phyloP scores from a whole-genome alignment of 2,113 vertebrate genomes.

The Rana temporaria region DNA sequence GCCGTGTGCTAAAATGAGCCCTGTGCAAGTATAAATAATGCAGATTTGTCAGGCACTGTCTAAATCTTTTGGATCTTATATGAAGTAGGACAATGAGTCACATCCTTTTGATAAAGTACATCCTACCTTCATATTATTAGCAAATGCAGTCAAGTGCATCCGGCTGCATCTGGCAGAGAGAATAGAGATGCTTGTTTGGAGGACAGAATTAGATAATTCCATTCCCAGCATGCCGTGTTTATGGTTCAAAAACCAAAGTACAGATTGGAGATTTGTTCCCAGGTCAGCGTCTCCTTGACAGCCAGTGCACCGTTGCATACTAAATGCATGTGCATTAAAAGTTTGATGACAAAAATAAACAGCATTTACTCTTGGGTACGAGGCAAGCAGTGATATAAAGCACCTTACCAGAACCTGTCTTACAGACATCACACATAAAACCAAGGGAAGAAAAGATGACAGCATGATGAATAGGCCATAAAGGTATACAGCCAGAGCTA shows the following conservation, averaged over 20 bases:
- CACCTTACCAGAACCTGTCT: constrained; percentile 8
- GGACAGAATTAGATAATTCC: constrained; percentile 61
- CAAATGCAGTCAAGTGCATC: constrained; percentile 70
- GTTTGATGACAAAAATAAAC: constrained; percentile 53
- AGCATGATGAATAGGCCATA: constrained; percentile 45
- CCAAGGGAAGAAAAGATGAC: constrained; percentile 41
- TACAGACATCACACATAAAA: constrained; percentile 55
- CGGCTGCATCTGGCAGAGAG: constrained; percentile 68
- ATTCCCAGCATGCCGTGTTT: constrained; percentile 62
- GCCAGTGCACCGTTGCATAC: constrained; percentile 47
- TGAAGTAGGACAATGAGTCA: constrained; percentile 62
- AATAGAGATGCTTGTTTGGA: constrained; percentile 63
- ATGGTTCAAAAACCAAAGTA: constrained; percentile 65
- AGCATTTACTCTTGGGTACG: constrained; percentile 40
- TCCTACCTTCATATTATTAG: constrained; percentile 63
- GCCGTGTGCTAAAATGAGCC: constrained; percentile 44
- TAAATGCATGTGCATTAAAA: constrained; percentile 43
- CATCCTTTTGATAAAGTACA: constrained; percentile 66
- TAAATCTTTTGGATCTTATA: constrained; percentile 65
- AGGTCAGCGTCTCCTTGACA: constrained; percentile 66
- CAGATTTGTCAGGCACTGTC: constrained; percentile 59
- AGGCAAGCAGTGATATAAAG: constrained; percentile 38
- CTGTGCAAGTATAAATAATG: constrained; percentile 62
- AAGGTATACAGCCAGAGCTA: constrained; percentile 19
- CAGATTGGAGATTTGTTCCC: constrained; percentile 67